These are phyloP conservation scores for Taurulus bubalis DNA, from an alignment of 2,113 vertebrate genomes.

Conservation along the genomic window DNA sequence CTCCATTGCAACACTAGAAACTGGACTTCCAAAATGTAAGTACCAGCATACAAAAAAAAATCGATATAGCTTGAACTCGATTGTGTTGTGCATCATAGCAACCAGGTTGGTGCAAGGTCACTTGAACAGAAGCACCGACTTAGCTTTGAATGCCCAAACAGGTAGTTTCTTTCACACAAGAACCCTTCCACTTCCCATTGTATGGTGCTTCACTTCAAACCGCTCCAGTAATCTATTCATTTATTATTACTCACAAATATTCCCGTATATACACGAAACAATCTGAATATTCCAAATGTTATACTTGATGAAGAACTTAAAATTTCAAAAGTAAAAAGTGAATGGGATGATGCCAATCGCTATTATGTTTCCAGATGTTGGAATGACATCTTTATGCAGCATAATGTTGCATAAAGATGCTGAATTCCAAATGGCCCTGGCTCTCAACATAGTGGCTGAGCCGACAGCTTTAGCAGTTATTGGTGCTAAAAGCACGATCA, in stretches of 20 bases:
- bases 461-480: no score
- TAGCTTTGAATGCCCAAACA: background rate
- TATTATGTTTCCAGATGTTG: background rate
- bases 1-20: conserved; percentile 3
- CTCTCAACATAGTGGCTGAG: no score
- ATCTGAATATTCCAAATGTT: background rate
- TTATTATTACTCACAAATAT: background rate
- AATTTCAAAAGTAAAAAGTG: background rate
- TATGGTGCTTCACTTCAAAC: background rate
- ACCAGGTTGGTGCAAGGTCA: conserved; percentile 30
- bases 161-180: background rate
- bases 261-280: background rate
- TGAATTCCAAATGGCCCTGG: background rate
- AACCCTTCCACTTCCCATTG: background rate
- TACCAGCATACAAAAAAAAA: conserved; percentile 7
- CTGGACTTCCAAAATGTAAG: conserved; percentile 30
- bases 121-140: conserved; percentile 12
- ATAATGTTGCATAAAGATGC: background rate
- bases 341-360: background rate
- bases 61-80: conserved; percentile 16
- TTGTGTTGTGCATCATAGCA: conserved; percentile 48
- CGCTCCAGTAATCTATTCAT: background rate
- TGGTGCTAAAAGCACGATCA: background rate
- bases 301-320: fast-evolving
- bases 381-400: background rate